These are phyloP conservation scores for Ceraclea dissimilis DNA, from an alignment of 2,888 invertebrate species.

Conservation along the genomic window DNA sequence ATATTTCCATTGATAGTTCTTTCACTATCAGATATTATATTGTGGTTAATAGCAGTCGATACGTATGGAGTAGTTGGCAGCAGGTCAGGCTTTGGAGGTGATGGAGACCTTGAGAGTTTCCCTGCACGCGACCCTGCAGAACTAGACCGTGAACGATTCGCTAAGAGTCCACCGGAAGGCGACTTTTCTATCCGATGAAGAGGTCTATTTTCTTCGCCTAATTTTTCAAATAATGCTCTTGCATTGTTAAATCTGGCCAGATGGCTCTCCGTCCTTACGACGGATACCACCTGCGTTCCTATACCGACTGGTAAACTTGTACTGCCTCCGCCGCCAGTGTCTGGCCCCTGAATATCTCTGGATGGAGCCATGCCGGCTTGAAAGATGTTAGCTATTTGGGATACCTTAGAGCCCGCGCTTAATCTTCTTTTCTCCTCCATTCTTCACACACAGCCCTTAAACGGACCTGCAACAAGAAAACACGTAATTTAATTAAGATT, in stretches of 20 bases:
- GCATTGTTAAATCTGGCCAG: conserved; percentile 88
- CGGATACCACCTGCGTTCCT: conserved; percentile 50
- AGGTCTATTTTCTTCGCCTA: conserved; percentile 66
- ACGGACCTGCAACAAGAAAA: conserved; percentile 42
- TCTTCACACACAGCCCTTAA: conserved; percentile 49
- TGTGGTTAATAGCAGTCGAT: conserved; percentile 29
- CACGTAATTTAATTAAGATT: neutral
- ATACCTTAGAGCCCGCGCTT: conserved; percentile 72
- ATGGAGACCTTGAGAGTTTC: conserved; percentile 36
- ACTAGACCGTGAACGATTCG: conserved; percentile 56
- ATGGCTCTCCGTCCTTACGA: conserved; percentile 81
- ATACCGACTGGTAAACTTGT: conserved; percentile 33
- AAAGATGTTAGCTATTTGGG: conserved; percentile 86
- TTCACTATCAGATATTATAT: conserved; percentile 36
- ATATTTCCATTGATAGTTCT: conserved; percentile 36
- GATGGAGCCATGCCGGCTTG: conserved; percentile 60
- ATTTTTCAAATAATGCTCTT: conserved; percentile 82
- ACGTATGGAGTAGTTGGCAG: conserved; percentile 41
- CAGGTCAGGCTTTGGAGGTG: conserved; percentile 44
- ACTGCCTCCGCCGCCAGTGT: conserved; percentile 29
- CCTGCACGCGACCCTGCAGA: conserved; percentile 59
- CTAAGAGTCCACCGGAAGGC: conserved; percentile 49
- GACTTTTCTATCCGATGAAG: conserved; percentile 50
- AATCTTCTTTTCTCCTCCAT: conserved; percentile 61
- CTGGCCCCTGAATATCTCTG: conserved; percentile 41